Evolutionary conservation across 2,888 invertebrate species (phyloP), one percentile per base, ranked within the genome.

Genomic region (Drosophila austrosaltans): DNA sequence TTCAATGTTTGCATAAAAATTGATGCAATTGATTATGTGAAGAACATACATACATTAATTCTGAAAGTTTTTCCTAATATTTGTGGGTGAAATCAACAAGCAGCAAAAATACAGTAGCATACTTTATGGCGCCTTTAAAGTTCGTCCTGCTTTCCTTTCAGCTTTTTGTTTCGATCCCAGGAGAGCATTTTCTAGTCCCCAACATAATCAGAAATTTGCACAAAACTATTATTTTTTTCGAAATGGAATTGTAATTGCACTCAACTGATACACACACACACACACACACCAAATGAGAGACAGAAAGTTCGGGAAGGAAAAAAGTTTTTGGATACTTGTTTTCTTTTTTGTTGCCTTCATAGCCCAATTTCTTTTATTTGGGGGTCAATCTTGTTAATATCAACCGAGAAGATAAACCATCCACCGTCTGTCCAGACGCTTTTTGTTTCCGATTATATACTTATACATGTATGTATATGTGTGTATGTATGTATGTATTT

Each of bases 301-400:
- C 56, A 48, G 6, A 30, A 3, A 30, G 30, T 30, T 5, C 40
- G 57, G 59, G 65, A 72, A 72, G 67, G 62, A 58, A 62, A 62
- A 60, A 58, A 58, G 25, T 48, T 48, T 48, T 48, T 48, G 48
- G 53, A 76, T 76, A 76, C 66, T 77, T 77, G 48, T 48, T 53
- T 30, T 44, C 56, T 58, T 10, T 68, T 63, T 66, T 65, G 59
- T 53, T 61, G 67, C 63, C 68, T 75, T 82, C 72, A 87, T 82
- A 79, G 82, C 82, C 82, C 87, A 82, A 82, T 82, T 82, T 83
- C 83, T 77, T 83, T 85, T 83, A 85, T 82, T 85, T 56, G 85
- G 71, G 69, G 79, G 72, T 84, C 85, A 89, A 79, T 86, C 87
- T 87, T 87, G 89, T 86, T 86, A 86, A 86, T 86, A 84, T 87